These are phyloP conservation scores for Steinernema carpocapsae DNA, from an alignment of 2,888 invertebrate species.

Conservation along the genomic window DNA sequence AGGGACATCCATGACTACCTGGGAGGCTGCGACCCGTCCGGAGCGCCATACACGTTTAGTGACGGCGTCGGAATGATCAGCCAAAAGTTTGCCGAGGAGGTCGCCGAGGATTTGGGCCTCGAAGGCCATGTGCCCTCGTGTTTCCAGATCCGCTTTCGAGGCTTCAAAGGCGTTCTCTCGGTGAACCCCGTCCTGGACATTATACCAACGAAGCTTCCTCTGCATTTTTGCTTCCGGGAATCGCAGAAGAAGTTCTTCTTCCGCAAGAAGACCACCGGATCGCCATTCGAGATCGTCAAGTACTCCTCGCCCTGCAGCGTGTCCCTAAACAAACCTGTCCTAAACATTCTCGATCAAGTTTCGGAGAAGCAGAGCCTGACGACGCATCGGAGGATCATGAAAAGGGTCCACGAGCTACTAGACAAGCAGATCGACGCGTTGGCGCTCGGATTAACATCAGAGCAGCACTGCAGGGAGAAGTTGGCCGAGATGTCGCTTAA, in stretches of 20 bases:
- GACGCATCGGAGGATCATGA: slow-evolving; percentile 44
- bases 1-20: background rate
- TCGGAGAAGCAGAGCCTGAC: slow-evolving; percentile 51
- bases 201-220: background rate
- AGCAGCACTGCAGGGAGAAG: slow-evolving; percentile 46
- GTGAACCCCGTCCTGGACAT: slow-evolving; percentile 55
- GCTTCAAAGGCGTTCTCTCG: slow-evolving; percentile 63
- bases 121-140: slow-evolving; percentile 23
- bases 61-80: slow-evolving; percentile 62
- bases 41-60: slow-evolving; percentile 42
- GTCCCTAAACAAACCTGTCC: slow-evolving; percentile 67
- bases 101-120: slow-evolving; percentile 39
- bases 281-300: slow-evolving; percentile 56
- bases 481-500: slow-evolving; percentile 40
- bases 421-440: slow-evolving; percentile 53
- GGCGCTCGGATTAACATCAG: slow-evolving; percentile 49
- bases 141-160: slow-evolving; percentile 59
- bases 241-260: slow-evolving; percentile 33
- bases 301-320: slow-evolving; percentile 55
- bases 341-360: slow-evolving; percentile 66
- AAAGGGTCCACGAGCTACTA: slow-evolving; percentile 54
- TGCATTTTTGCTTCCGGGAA: background rate
- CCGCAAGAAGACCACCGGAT: slow-evolving; percentile 43
- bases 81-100: slow-evolving; percentile 43
- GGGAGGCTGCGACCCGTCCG: background rate